Conservation (phyloP, 2,888 invertebrate species). For the Apodemia mormo region DNA sequence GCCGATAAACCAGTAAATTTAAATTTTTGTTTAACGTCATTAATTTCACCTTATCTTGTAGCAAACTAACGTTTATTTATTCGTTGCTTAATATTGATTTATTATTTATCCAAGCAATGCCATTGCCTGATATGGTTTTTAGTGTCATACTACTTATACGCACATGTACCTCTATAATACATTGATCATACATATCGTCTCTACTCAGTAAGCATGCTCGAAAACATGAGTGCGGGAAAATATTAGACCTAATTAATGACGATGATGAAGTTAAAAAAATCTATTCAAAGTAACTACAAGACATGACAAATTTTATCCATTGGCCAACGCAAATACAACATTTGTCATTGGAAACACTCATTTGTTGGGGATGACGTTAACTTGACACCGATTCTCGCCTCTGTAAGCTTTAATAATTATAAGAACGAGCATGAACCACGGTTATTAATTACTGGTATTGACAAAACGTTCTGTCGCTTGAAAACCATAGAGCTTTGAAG, state of each 20-base stretch:
- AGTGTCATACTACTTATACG: background rate
- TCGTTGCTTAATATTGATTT: too few species aligned
- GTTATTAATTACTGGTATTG: conserved; percentile 76
- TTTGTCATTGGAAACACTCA: conserved; percentile 75
- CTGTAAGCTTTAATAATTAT: conserved; percentile 74
- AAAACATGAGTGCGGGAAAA: background rate
- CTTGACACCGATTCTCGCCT: conserved; percentile 67
- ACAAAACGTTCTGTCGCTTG: conserved; percentile 59
- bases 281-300: background rate
- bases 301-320: conserved; percentile 50
- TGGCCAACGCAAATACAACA: conserved; percentile 60
- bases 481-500: conserved; percentile 50
- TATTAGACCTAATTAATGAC: background rate
- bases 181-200: background rate
- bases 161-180: too few species aligned
- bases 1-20: too few species aligned
- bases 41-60: too few species aligned
- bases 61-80: too few species aligned
- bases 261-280: background rate
- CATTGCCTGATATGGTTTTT: background rate
- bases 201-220: too few species aligned
- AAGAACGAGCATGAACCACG: conserved; percentile 57
- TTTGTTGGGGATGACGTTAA: conserved; percentile 76
- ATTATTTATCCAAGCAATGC: background rate
- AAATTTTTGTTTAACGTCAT: too few species aligned